A percentile compares a stretch with the other conserved stretches of the same genome.
Evolutionary conservation across 2,797 vertebrate species (phyloP).

Genomic region (Hydrophis major): DNA sequence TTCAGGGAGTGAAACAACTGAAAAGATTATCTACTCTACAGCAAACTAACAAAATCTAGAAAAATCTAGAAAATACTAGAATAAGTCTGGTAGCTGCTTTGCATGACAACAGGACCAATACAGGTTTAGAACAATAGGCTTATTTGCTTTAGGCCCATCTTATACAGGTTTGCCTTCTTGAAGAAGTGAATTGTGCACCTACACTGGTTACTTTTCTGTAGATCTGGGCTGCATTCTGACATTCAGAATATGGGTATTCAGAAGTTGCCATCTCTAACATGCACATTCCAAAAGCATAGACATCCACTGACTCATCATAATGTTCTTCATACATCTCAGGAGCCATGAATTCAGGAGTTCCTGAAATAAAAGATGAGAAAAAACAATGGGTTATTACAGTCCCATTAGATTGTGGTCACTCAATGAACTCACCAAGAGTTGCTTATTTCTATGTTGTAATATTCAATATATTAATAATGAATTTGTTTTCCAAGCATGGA

Average conservation of each 20-base stretch:
- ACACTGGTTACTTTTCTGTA: constrained; percentile 98
- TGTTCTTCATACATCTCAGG: constrained; percentile 97
- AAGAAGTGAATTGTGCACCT: constrained; percentile 64
- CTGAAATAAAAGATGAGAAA: constrained; percentile 48
- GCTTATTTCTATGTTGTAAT: not conserved
- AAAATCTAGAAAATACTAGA: not conserved
- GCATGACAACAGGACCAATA: not conserved
- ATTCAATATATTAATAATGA: not conserved
- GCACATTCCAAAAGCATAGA: constrained; percentile 98
- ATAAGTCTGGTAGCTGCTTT: not conserved
- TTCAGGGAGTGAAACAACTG: not conserved
- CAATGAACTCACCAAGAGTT: not conserved
- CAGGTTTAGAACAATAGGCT: constrained; percentile 25
- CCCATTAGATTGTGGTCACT: not conserved
- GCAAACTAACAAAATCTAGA: not conserved
- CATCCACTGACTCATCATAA: constrained; percentile 96
- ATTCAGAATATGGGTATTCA: constrained; percentile 95
- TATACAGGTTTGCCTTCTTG: constrained; percentile 30
- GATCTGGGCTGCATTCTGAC: constrained; percentile 96
- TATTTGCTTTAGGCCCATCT: constrained; percentile 15
- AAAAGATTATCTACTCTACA: constrained; percentile 5
- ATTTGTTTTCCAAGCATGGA: not conserved
- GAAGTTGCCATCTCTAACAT: constrained; percentile 98
- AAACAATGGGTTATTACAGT: not conserved
- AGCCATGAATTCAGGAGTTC: constrained; percentile 80